These are phyloP conservation scores for Nomada lathburiana DNA, from an alignment of 2,888 invertebrate species.

Conservation along the genomic window DNA sequence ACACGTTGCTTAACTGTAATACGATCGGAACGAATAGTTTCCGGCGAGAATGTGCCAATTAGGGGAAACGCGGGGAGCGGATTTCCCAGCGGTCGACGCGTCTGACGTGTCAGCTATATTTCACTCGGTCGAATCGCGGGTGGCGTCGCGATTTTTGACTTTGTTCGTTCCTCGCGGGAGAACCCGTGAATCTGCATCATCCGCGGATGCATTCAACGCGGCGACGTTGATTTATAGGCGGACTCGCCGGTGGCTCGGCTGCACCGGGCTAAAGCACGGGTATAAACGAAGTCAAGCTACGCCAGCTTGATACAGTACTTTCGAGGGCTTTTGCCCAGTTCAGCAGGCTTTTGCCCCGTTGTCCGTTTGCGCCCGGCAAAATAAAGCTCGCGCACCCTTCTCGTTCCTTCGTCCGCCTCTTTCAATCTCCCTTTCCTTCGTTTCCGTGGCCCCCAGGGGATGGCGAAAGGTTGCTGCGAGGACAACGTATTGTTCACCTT, in stretches of 20 bases:
- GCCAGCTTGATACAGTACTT: slow-evolving; percentile 67
- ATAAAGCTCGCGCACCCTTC: slow-evolving; percentile 59
- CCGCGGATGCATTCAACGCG: slow-evolving; percentile 38
- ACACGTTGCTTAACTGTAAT: not conserved
- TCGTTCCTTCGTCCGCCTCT: not conserved
- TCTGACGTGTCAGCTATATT: not conserved
- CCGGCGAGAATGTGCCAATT: not conserved
- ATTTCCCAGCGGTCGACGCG: not conserved
- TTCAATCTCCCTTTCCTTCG: not conserved
- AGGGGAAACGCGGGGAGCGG: not conserved
- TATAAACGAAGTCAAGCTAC: slow-evolving; percentile 66
- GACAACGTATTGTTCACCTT: slow-evolving; percentile 48
- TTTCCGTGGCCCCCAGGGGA: not conserved
- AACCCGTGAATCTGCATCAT: slow-evolving; percentile 32
- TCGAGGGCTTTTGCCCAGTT: slow-evolving; percentile 67
- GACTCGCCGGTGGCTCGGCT: slow-evolving; percentile 11
- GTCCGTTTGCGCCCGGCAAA: slow-evolving; percentile 60
- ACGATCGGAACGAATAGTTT: not conserved
- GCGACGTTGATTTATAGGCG: slow-evolving; percentile 63
- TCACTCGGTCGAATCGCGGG: not conserved
- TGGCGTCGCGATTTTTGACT: slow-evolving; percentile 28
- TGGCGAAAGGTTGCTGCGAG: not conserved
- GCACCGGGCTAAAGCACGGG: slow-evolving; percentile 28
- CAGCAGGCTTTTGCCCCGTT: slow-evolving; percentile 60
- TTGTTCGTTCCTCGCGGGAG: not conserved